Percentiles rank a stretch among this genome's conserved stretches.
phyloP scores from a whole-genome alignment of 2,888 invertebrate genomes.

The Hydraecia micacea region DNA sequence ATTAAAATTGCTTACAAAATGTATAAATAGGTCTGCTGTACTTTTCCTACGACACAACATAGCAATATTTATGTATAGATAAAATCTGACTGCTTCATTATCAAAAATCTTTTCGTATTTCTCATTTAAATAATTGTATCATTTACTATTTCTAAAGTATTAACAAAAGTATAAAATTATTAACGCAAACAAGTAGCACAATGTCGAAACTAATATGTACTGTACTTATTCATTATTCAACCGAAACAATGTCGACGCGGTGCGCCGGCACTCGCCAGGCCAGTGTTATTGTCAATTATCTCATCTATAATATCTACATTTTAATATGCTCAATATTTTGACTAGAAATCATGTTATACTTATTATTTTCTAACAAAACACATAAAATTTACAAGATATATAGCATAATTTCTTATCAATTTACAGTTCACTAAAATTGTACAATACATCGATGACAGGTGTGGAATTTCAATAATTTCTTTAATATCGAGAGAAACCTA shows the following conservation, averaged over 20 bases:
- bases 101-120: conserved; percentile 61
- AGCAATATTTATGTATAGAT: conserved; percentile 59
- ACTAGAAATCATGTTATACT: conserved; percentile 90
- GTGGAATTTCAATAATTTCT: conserved; percentile 72
- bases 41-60: conserved; percentile 61
- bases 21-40: conserved; percentile 76
- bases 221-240: conserved; percentile 84
- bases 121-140: conserved; percentile 66
- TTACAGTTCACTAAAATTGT: conserved; percentile 88
- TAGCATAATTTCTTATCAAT: conserved; percentile 88
- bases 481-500: conserved; percentile 77
- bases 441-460: conserved; percentile 88
- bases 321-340: conserved; percentile 90
- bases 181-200: conserved; percentile 79
- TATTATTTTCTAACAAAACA: conserved; percentile 89
- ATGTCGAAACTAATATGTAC: conserved; percentile 77
- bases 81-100: conserved; percentile 63
- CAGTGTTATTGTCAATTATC: conserved; percentile 90
- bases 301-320: conserved; percentile 88
- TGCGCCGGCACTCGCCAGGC: conserved; percentile 77
- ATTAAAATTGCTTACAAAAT: conserved; percentile 77
- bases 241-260: conserved; percentile 73
- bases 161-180: conserved; percentile 82
- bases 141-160: conserved; percentile 73
- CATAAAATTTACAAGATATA: conserved; percentile 88